phyloP scores from a whole-genome alignment of 1,140 invertebrate species.

The Drosophila micromelanica region DNA sequence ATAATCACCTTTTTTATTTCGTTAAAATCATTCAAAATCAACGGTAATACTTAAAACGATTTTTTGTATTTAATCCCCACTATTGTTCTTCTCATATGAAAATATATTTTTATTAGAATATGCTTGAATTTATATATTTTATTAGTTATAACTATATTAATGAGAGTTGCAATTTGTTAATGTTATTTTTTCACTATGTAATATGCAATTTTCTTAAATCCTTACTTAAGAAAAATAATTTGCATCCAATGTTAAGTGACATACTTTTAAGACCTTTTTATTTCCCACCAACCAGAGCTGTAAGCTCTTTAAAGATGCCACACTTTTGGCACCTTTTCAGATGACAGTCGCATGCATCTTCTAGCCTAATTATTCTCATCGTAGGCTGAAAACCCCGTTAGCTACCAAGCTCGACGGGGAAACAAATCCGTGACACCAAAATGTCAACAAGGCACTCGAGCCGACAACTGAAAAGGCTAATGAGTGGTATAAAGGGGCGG shows the following conservation, averaged over 20 bases:
- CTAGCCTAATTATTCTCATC: constrained; percentile 38
- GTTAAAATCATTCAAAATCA: too few relatives aligned
- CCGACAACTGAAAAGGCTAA: constrained; percentile 67
- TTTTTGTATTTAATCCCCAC: too few relatives aligned
- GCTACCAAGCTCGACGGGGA: constrained; percentile 20
- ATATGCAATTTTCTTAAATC: neutral
- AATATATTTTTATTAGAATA: too few relatives aligned
- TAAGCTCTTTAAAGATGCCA: constrained; percentile 27
- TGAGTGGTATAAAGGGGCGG: constrained; percentile 42
- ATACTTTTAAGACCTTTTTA: constrained; percentile 1
- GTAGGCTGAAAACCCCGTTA: constrained; percentile 19
- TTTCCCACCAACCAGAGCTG: neutral
- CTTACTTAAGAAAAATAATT: neutral
- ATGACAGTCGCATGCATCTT: constrained; percentile 28
- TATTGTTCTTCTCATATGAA: too few relatives aligned
- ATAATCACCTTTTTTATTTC: too few relatives aligned
- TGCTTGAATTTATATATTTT: too few relatives aligned
- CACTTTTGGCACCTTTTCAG: constrained; percentile 33
- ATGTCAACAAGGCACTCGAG: constrained; percentile 66
- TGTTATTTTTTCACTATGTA: neutral
- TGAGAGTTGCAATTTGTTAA: too few relatives aligned
- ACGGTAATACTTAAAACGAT: too few relatives aligned
- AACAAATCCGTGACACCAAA: constrained; percentile 67
- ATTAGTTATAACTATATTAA: too few relatives aligned
- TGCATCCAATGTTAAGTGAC: neutral